A percentile compares a stretch with the other conserved stretches of the same genome.
Conservation (phyloP, 2,113 vertebrate genomes). For the Solenodon paradoxus region DNA sequence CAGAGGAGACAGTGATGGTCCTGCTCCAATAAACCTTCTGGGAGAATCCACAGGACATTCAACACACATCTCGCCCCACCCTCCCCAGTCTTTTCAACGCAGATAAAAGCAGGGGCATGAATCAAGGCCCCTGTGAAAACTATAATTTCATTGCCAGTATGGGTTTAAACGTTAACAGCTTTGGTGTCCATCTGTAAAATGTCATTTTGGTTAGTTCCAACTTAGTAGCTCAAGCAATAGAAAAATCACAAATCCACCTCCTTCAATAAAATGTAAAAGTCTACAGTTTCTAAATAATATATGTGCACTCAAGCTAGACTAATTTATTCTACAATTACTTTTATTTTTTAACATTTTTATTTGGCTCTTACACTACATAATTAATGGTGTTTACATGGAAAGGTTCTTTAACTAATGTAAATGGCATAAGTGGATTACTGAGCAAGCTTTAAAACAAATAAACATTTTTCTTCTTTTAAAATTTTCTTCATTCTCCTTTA, state of each 20-base stretch:
- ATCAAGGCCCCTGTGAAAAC: constrained; percentile 24
- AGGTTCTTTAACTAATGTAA: constrained; percentile 71
- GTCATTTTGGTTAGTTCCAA: constrained; percentile 53
- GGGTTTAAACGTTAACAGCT: constrained; percentile 47
- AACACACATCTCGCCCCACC: not conserved
- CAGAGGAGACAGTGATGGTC: not conserved
- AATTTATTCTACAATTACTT: constrained; percentile 69
- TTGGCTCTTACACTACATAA: constrained; percentile 66
- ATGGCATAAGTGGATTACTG: constrained; percentile 70
- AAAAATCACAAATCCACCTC: constrained; percentile 38
- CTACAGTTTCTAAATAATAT: constrained; percentile 40
- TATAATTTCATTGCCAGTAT: not conserved
- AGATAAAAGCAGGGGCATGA: not conserved
- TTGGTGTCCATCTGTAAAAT: constrained; percentile 62
- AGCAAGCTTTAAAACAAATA: constrained; percentile 69
- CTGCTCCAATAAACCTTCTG: constrained; percentile 32
- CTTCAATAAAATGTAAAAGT: constrained; percentile 42
- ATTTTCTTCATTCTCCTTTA: constrained; percentile 39
- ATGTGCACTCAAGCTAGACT: constrained; percentile 58
- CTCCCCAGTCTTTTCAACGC: not conserved
- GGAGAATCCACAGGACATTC: not conserved
- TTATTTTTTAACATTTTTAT: constrained; percentile 70
- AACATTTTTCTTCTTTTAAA: constrained; percentile 64
- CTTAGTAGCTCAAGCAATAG: constrained; percentile 53
- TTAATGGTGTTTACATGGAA: constrained; percentile 74